A percentile compares a stretch with the other conserved stretches of the same genome.
Conservation (phyloP, 2,888 invertebrate species). For the Drosophila fungiperda region DNA sequence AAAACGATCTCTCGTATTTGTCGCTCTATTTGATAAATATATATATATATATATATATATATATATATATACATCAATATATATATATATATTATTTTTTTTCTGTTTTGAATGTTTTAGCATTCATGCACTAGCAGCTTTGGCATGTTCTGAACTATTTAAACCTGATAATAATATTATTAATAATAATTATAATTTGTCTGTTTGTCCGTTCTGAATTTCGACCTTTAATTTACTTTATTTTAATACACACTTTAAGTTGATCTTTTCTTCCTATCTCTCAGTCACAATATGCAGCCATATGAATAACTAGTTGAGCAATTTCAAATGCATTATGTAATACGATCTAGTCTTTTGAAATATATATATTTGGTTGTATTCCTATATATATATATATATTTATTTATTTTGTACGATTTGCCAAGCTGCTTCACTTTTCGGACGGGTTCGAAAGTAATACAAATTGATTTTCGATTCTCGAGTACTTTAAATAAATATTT, state of each 20-base stretch:
- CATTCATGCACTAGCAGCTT: constrained; percentile 21
- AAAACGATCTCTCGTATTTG: constrained; percentile 75
- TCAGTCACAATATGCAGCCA: constrained; percentile 40
- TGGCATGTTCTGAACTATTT: constrained; percentile 44
- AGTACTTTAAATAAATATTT: constrained; percentile 54
- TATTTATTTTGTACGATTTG: constrained; percentile 42
- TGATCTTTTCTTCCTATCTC: background rate
- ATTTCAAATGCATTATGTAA: constrained; percentile 44
- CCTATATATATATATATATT: constrained; percentile 7
- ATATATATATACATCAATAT: constrained; percentile 29
- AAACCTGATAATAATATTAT: constrained; percentile 3
- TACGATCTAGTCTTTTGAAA: constrained; percentile 60
- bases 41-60: constrained; percentile 8
- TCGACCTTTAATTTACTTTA: background rate
- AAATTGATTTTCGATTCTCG: constrained; percentile 53
- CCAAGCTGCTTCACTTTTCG: constrained; percentile 48
- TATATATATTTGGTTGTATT: background rate
- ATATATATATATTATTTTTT: constrained; percentile 28
- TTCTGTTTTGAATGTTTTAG: constrained; percentile 31
- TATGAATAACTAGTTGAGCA: constrained; percentile 29
- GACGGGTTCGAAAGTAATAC: constrained; percentile 38
- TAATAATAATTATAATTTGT: constrained; percentile 14
- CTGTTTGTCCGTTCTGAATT: constrained; percentile 23
- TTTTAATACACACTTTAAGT: background rate
- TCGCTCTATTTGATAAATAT: constrained; percentile 59